A percentile compares a stretch with the other conserved stretches of the same genome.
These are phyloP conservation scores for Aelia acuminata DNA, from an alignment of 2,888 invertebrate species.

Conservation along the genomic window DNA sequence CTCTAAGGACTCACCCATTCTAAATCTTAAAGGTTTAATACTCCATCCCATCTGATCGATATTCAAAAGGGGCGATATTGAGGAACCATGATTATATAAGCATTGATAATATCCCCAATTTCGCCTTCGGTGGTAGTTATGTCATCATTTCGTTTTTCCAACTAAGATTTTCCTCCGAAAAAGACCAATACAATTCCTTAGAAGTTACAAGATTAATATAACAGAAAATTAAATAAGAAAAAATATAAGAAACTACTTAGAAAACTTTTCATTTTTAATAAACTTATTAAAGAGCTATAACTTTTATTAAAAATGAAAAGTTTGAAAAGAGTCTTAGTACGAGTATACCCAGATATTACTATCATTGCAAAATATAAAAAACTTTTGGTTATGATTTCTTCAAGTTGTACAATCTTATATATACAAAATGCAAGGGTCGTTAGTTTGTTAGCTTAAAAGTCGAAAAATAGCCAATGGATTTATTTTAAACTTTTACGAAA, in stretches of 20 bases:
- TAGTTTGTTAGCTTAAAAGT: too few relatives aligned
- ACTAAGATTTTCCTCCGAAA: not conserved
- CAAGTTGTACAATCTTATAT: too few relatives aligned
- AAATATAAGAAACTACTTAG: not conserved
- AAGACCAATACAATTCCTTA: not conserved
- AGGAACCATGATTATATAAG: not conserved
- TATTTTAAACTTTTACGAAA: too few relatives aligned
- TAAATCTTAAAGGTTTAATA: not conserved
- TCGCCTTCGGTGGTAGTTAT: not conserved
- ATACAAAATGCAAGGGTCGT: too few relatives aligned
- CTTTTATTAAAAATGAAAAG: not conserved
- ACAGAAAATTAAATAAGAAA: too few relatives aligned
- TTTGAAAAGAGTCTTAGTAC: not conserved
- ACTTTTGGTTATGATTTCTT: too few relatives aligned
- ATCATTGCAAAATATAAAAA: not conserved
- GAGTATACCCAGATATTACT: not conserved
- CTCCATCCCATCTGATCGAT: not conserved
- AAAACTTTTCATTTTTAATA: not conserved
- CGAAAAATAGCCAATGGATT: too few relatives aligned
- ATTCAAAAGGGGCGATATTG: not conserved
- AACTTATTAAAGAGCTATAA: not conserved
- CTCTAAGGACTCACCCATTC: not conserved
- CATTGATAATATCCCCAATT: not conserved
- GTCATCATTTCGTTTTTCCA: not conserved
- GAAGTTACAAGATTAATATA: not conserved